A percentile compares a stretch with the other conserved stretches of the same genome.
Conservation (phyloP, 2,797 vertebrate genomes). For the Tarsius wallacei region DNA sequence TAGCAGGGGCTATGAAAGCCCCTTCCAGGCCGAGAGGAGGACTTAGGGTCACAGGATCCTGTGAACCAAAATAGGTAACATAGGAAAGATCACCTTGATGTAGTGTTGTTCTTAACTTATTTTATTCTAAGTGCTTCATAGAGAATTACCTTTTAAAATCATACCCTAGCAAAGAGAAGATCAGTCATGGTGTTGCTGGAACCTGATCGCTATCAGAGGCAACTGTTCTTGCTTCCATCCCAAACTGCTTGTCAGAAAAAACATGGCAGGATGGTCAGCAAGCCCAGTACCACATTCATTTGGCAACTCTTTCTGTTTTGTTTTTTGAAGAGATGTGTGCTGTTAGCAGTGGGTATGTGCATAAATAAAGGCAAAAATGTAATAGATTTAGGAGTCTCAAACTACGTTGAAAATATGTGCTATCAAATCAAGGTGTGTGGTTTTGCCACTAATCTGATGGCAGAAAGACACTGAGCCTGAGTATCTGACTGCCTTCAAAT, state of each 20-base stretch:
- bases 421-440: neutral
- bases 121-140: slow-evolving; percentile 17
- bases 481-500: neutral
- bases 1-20: neutral
- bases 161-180: neutral
- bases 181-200: neutral
- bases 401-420: slow-evolving; percentile 6
- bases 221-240: neutral
- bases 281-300: neutral
- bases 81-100: neutral
- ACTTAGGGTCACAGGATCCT: neutral
- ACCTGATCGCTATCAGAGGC: neutral
- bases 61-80: neutral
- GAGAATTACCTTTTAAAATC: neutral
- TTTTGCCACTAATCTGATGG: slow-evolving; percentile 42
- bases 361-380: no score
- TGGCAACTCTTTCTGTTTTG: neutral
- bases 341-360: neutral
- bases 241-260: slow-evolving; percentile 32
- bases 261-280: neutral
- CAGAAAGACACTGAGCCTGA: slow-evolving; percentile 11
- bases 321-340: neutral
- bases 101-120: neutral
- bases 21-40: neutral
- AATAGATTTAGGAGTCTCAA: neutral